Evolutionary conservation across 2,113 vertebrate genomes (phyloP).

Genomic region (Proterorhinus semilunaris): DNA sequence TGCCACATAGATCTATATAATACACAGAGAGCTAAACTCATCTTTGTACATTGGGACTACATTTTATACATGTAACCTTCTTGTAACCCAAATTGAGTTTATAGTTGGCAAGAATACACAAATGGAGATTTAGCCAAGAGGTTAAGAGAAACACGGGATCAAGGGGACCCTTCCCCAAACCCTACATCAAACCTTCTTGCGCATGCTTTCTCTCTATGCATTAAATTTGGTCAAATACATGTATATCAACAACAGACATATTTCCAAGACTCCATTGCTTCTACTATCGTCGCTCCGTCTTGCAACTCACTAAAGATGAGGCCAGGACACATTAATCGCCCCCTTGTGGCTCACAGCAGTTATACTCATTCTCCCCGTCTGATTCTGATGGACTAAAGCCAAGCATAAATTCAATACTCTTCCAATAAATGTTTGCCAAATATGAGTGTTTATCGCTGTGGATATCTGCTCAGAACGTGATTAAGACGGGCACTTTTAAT

Average conservation of each 20-base stretch:
- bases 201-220: background rate
- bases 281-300: background rate
- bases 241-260: background rate
- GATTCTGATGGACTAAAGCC: background rate
- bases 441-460: background rate
- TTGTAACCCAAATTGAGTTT: too few relatives aligned
- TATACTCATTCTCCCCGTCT: background rate
- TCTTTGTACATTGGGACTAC: too few relatives aligned
- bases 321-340: background rate
- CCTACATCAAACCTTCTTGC: too few relatives aligned
- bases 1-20: too few relatives aligned
- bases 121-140: too few relatives aligned
- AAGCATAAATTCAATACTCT: slow-evolving; percentile 1
- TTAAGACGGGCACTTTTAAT: background rate
- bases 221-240: background rate
- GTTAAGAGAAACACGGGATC: too few relatives aligned
- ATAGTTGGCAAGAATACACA: too few relatives aligned
- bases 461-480: slow-evolving; percentile 1
- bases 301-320: background rate
- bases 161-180: too few relatives aligned
- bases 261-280: background rate
- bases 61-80: too few relatives aligned
- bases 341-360: slow-evolving; percentile 6
- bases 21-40: background rate
- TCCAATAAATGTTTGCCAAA: slow-evolving; percentile 6